Evolutionary conservation across 2,113 vertebrate species (phyloP), one percentile per base, ranked within the genome.

Genomic region (Petrocephalus zakoni): DNA sequence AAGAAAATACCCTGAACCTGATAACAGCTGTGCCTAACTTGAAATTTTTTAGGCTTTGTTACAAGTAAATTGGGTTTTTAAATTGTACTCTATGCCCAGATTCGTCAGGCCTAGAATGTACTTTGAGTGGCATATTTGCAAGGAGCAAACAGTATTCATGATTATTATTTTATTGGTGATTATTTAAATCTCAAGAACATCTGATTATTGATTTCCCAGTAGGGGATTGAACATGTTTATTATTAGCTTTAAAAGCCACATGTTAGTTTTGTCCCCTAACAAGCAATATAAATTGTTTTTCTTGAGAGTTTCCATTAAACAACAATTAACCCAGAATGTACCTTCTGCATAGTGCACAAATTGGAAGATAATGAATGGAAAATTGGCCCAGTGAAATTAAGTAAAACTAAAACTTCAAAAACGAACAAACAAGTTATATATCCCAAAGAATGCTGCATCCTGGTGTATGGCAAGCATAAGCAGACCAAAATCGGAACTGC

Each of bases 311-410:
- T 89, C 64, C 89, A 92, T 93, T 93, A 90, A 91, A 91, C 89
- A 91, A 91, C 89, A 92, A 92, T 93, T 93, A 93, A 92, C 91
- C 91, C 88, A 75, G 75, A 88, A 46, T 88, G 84, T 90, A 86
- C 90, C 90, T 90, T 90, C 90, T 72, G 87, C 90, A 92, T 92
- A 90, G 91, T 90, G 84, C 85, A 75, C 81, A 93, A 92, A 93
- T 92, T 90, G 90, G 56, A 90, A 90, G 91, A 93, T 93, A 90
- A 91, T 92, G 90, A 92, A 92, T 92, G 90, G 90, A 90, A 91
- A 93, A 93, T 91, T 90, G 90, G 89, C 88, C 89, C 83, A 64
- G 90, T 91, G 88, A 92, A 92, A 92, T 90, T 89, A 90, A 90
- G 90, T 87, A 89, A 92, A 92, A 92, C 89, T 90, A 90, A 90